Evolutionary conservation across 2,797 vertebrate species (phyloP), one percentile per base, ranked within the genome.

Genomic region (Sebastes diploproa): DNA sequence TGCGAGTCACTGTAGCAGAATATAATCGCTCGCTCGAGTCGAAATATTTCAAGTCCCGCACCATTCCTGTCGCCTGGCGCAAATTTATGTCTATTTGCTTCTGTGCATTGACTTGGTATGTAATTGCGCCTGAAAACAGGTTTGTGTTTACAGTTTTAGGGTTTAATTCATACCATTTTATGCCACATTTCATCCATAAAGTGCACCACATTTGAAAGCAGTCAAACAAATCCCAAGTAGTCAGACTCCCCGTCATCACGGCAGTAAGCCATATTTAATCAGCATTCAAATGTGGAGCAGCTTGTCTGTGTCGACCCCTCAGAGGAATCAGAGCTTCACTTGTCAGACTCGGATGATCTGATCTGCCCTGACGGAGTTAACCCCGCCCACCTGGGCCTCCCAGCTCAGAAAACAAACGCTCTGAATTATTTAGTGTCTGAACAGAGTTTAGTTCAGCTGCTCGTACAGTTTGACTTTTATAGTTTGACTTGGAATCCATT

Each of bases 341-440:
- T 42, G 36, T 90, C 77, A 77, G 32, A 29, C 64, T 77, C 8
- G 0, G 67, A 68, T 67, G 78, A 79, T 78, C 75, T 84, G 84
- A 91, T 87, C 38, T 25, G 54, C 71, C 67, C 67, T 85, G 89
- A 84, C 61, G 23, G 80, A 62, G 29, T 55, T 46, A 80, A 62
- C 80, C 58, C 72, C 46, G 7, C 86, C 88, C 85, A 78, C 71
- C 60, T 13, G 61, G 54, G 73, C 32, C 58, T 64, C 55, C 77
- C 67, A 34, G 70, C 81, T 20, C 66, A 16, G 78, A 88, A 90
- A 91, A 91, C 90, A 87, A 88, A 77, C 20, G 25, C 52, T 7
- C 2, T 93, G 77, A 89, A 92, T 91, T 78, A 92, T 93, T 92
- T 74, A 89, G 83, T 42, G 61, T 67, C 46, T 54, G 56, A 78